Percentiles rank a stretch among this genome's conserved stretches.
Evolutionary conservation across 2,797 vertebrate species (phyloP).

Genomic region (Enteromius fasciolatus): DNA sequence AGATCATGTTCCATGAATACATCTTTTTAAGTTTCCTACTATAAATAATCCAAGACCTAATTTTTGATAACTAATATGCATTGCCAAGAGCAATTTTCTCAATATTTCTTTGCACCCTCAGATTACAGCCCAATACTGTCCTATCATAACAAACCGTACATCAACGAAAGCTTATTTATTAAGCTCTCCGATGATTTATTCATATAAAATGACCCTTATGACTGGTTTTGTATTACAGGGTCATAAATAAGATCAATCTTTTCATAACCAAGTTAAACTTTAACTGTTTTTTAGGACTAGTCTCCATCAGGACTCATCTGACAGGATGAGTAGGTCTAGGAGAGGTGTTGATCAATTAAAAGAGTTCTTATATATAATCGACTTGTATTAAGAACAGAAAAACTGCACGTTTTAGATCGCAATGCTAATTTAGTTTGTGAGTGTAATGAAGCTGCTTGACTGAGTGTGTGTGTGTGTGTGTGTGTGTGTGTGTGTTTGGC

Average conservation of each 20-base stretch:
- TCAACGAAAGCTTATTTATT: too few relatives aligned
- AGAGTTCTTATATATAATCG: not conserved
- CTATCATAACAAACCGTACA: too few relatives aligned
- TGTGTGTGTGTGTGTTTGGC: not conserved
- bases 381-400: not conserved
- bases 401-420: not conserved
- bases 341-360: constrained; percentile 38
- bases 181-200: too few relatives aligned
- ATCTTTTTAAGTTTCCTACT: too few relatives aligned
- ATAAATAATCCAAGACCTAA: too few relatives aligned
- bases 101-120: too few relatives aligned
- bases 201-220: too few relatives aligned
- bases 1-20: too few relatives aligned
- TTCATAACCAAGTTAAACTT: not conserved
- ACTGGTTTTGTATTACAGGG: too few relatives aligned
- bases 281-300: not conserved
- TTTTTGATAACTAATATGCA: too few relatives aligned
- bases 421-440: not conserved
- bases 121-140: too few relatives aligned
- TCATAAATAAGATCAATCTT: not conserved
- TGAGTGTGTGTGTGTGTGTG: not conserved
- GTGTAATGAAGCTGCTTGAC: not conserved
- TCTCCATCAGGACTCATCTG: constrained; percentile 50
- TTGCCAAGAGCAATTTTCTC: too few relatives aligned
- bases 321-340: constrained; percentile 58